Conservation (phyloP, 1,140 invertebrate species). For the Neodiprion lecontei region DNA sequence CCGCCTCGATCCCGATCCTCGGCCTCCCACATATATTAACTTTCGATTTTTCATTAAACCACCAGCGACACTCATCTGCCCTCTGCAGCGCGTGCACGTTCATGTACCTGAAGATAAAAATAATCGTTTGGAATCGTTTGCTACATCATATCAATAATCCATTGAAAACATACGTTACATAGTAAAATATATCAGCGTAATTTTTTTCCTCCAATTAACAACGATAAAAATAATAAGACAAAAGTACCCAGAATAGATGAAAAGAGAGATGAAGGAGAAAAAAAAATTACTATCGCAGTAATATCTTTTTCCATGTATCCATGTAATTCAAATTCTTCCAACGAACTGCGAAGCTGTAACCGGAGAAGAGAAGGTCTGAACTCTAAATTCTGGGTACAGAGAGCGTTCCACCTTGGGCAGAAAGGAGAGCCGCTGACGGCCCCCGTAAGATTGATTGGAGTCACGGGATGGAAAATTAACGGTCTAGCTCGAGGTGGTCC, state of each 20-base stretch:
- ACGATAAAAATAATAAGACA: neutral
- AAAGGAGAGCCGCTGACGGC: constrained; percentile 49
- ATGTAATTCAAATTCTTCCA: neutral
- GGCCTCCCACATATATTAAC: constrained; percentile 28
- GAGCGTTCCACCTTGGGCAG: constrained; percentile 22
- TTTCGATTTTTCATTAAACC: constrained; percentile 33
- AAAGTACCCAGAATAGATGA: neutral
- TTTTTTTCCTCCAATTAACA: neutral
- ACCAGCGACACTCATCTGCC: constrained; percentile 24
- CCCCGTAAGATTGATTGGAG: constrained; percentile 57
- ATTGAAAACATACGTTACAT: neutral
- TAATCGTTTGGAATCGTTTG: neutral
- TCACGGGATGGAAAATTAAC: constrained; percentile 61
- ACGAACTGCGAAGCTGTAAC: neutral
- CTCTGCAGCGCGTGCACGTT: neutral
- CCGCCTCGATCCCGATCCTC: neutral
- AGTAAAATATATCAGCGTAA: neutral
- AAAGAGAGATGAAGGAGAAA: neutral
- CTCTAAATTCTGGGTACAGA: neutral
- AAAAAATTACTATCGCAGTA: too few relatives aligned
- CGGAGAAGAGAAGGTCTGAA: neutral
- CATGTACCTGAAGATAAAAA: neutral
- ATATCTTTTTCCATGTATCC: neutral
- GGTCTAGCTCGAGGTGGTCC: constrained; percentile 40
- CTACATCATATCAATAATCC: neutral